phyloP scores from a whole-genome alignment of 2,113 vertebrate species.

The Corythaeola cristata region DNA sequence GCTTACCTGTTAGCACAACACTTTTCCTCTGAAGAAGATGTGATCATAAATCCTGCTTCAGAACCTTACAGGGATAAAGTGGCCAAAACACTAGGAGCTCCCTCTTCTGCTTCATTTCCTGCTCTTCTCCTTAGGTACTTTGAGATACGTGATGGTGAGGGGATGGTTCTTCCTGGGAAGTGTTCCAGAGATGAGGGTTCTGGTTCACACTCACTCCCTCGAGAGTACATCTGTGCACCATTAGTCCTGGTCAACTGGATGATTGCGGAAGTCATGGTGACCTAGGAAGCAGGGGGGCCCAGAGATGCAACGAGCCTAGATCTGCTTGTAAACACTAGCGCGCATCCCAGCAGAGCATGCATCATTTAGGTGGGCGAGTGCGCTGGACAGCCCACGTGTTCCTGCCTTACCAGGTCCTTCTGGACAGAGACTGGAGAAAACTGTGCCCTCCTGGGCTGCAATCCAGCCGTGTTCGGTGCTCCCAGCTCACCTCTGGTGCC shows the following conservation, averaged over 20 bases:
- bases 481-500: not conserved
- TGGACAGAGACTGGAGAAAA: not conserved
- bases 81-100: not conserved
- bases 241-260: not conserved
- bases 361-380: not conserved
- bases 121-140: conserved; percentile 9
- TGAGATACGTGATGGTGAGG: conserved; percentile 28
- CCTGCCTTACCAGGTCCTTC: not conserved
- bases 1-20: not conserved
- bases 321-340: not conserved
- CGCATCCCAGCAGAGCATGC: not conserved
- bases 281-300: not conserved
- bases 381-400: not conserved
- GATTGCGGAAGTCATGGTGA: conserved; percentile 18
- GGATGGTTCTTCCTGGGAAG: conserved; percentile 36
- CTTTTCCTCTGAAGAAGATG: not conserved
- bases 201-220: not conserved
- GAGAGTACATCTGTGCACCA: conserved; percentile 51
- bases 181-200: not conserved
- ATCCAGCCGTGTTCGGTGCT: not conserved
- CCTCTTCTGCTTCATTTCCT: not conserved
- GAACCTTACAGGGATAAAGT: not conserved
- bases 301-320: not conserved
- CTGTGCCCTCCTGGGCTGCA: not conserved
- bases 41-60: not conserved